Evolutionary conservation across 2,113 vertebrate species (phyloP).

Genomic region (Phrynocephalus versicolor): DNA sequence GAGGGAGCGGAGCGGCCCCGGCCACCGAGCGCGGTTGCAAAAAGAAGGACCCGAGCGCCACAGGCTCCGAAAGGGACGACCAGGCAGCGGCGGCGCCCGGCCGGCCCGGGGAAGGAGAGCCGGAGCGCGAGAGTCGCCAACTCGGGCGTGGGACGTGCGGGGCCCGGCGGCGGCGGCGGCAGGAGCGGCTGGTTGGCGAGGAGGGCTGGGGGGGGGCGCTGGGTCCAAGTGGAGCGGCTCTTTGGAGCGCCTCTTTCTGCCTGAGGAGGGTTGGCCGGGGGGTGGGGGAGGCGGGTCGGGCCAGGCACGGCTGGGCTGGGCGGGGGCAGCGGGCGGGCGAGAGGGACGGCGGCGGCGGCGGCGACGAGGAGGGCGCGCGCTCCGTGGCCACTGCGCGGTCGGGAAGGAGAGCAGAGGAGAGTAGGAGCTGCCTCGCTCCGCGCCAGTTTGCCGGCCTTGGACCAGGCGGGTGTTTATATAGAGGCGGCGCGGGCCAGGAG

Average conservation of each 20-base stretch:
- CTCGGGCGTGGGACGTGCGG: not conserved
- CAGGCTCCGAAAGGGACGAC: not conserved
- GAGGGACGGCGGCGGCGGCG: no score
- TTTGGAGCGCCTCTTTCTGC: not conserved
- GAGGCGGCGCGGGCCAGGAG: slow-evolving; percentile 83
- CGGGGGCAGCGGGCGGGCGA: not conserved
- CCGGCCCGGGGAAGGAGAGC: no score
- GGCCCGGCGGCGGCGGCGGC: not conserved
- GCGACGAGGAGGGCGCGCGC: not conserved
- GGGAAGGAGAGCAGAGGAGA: slow-evolving; percentile 22
- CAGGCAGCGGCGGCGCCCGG: not conserved
- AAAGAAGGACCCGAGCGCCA: not conserved
- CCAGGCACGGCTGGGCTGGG: not conserved
- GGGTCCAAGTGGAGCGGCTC: slow-evolving; percentile 10
- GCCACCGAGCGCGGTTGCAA: no score
- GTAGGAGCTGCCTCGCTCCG: slow-evolving; percentile 73
- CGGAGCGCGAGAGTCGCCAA: not conserved
- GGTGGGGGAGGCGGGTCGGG: not conserved
- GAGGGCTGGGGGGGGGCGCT: not conserved
- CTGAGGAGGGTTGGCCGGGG: not conserved
- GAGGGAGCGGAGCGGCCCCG: no score
- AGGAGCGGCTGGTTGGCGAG: no score
- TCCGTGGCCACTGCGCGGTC: slow-evolving; percentile 45
- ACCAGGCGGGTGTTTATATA: slow-evolving; percentile 92
- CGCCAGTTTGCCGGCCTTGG: slow-evolving; percentile 77